Evolutionary conservation across 2,113 vertebrate species (phyloP), one percentile per base, ranked within the genome.

Genomic region (Embiotoca jacksoni): DNA sequence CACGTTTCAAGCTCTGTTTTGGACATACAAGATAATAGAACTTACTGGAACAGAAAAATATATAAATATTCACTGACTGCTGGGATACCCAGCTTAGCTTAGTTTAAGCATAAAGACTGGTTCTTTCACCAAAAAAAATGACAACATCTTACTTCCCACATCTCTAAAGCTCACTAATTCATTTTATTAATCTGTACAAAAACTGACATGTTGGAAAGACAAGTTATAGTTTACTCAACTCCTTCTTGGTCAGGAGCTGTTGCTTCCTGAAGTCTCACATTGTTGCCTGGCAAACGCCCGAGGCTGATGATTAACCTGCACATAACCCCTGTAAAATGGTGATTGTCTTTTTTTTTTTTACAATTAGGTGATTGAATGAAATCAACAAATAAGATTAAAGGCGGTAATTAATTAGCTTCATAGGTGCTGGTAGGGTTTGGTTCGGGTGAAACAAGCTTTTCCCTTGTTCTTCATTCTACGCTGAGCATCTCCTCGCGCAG

Each of bases 1-100:
- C 15, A 33, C 50, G 14, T 62, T 78, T 72, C 14, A 62, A 31
- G 35, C 16, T 75, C 11, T 61, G 7, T 36, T 59, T 7, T 44
- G 31, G 2, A 66, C 36, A 1, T 0, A n/a, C 23, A 63, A 11
- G 49, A 56, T 31, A 49, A 15, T 33, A 31, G 6, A 47, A n/a
- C n/a, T 60, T 52, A 11, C 7, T n/a, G 13, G 16, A 36, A 52
- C 4, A 13, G 44, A 39, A 57, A 0, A 58, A 49, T 53, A 1
- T 31, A 32, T n/a, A 32, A 47, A 57, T 59, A 14, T 57, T 36
- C n/a, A 50, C 14, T 23, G 23, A 23, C 23, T 23, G 23, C 23
- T 23, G 23, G 23, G 23, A 23, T 49, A 37, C 49, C 5, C 53
- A 56, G 3, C 7, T 57, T 35, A 61, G 39, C 50, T 32, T 35